A percentile compares a stretch with the other conserved stretches of the same genome.
These are phyloP conservation scores for Ochropleura plecta DNA, from an alignment of 2,888 invertebrate genomes.

Conservation along the genomic window DNA sequence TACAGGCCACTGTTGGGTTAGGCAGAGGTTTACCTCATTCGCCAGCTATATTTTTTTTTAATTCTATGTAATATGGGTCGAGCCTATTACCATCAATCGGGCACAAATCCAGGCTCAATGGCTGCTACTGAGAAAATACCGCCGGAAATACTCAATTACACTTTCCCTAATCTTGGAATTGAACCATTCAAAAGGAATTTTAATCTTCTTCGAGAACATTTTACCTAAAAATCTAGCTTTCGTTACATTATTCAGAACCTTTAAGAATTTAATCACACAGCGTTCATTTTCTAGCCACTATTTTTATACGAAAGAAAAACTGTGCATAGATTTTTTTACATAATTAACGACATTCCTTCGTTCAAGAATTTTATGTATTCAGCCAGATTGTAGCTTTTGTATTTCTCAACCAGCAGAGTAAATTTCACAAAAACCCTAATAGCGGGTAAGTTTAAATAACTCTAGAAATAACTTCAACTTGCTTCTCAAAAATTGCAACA, in stretches of 20 bases:
- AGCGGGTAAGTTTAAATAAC: neutral
- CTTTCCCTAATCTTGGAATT: neutral
- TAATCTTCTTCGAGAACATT: neutral
- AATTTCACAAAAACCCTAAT: neutral
- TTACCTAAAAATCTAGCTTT: neutral
- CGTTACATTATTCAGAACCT: neutral
- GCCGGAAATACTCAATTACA: neutral
- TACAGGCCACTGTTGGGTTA: neutral
- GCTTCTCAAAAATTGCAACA: slow-evolving; percentile 41
- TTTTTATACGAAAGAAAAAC: neutral
- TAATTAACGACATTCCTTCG: neutral
- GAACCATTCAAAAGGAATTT: neutral
- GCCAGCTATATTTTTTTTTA: neutral
- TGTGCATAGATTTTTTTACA: too few species aligned
- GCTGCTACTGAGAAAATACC: neutral
- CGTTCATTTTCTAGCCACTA: neutral
- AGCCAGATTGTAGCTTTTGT: neutral
- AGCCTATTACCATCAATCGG: neutral
- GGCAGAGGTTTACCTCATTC: neutral
- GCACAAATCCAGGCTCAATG: neutral
- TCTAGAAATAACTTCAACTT: slow-evolving; percentile 1
- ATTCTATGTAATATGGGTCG: neutral
- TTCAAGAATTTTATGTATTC: neutral
- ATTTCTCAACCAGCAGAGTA: neutral
- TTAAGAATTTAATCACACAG: neutral